Conservation (phyloP, 2,113 vertebrate genomes). For the Prionailurus viverrinus region DNA sequence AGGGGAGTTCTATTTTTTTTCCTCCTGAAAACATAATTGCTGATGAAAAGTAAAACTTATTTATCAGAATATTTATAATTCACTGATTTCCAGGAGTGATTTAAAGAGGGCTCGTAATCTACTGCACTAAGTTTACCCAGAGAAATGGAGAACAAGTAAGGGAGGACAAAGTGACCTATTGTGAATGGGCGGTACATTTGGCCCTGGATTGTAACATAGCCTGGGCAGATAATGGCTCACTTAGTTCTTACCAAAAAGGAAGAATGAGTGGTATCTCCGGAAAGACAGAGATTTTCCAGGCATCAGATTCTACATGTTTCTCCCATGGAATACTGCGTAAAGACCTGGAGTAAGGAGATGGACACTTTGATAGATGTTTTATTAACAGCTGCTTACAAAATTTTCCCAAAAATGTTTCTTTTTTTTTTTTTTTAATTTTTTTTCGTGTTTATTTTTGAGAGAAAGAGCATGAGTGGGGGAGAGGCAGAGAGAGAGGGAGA, state of each 20-base stretch:
- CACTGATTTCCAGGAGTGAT: constrained; percentile 5
- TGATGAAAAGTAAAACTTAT: constrained; percentile 30
- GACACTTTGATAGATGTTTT: constrained; percentile 2
- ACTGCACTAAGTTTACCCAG: neutral
- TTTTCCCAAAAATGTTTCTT: constrained; percentile 52
- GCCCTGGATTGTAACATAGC: neutral
- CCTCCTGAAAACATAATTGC: neutral
- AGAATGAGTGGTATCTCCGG: neutral
- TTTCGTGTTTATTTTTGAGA: too few species aligned
- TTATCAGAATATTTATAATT: neutral
- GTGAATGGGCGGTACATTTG: neutral
- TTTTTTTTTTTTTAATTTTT: too few species aligned
- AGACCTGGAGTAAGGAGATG: neutral
- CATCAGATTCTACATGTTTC: neutral
- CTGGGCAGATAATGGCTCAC: neutral
- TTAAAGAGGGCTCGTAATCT: neutral
- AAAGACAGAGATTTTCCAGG: constrained; percentile 22
- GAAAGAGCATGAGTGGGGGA: too few species aligned
- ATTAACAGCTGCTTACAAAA: constrained; percentile 10
- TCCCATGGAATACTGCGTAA: neutral
- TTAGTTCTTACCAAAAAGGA: constrained; percentile 7
- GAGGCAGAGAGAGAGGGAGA: too few species aligned
- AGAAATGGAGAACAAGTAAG: neutral
- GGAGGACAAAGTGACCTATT: neutral
- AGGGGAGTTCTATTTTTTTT: neutral